These are phyloP conservation scores for Ochropacha duplaris DNA, from an alignment of 2,888 invertebrate genomes.

Conservation along the genomic window DNA sequence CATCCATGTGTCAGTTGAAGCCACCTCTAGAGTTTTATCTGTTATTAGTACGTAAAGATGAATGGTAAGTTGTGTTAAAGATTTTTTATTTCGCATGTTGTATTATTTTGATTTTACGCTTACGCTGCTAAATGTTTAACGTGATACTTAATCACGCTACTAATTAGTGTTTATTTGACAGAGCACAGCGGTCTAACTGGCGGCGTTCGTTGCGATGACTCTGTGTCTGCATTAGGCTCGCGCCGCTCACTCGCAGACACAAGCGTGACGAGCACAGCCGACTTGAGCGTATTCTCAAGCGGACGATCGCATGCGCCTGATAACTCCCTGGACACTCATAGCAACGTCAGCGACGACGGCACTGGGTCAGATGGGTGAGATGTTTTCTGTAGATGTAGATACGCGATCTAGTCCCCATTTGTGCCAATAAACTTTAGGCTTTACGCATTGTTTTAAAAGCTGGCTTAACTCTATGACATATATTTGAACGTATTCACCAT, in stretches of 20 bases:
- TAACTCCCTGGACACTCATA: constrained; percentile 89
- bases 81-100: constrained; percentile 17
- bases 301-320: constrained; percentile 88
- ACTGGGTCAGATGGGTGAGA: constrained; percentile 86
- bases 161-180: constrained; percentile 26
- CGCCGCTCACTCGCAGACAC: constrained; percentile 92
- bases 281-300: constrained; percentile 90
- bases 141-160: constrained; percentile 4
- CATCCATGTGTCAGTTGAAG: too few relatives aligned
- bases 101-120: constrained; percentile 13
- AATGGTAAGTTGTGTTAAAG: constrained; percentile 19
- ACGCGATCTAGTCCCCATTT: constrained; percentile 21
- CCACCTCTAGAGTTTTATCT: too few relatives aligned
- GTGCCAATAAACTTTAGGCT: background rate
- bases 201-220: constrained; percentile 81
- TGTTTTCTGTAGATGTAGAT: constrained; percentile 54
- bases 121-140: constrained; percentile 9
- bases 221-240: constrained; percentile 88
- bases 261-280: constrained; percentile 92
- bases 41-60: background rate
- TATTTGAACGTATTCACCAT: background rate
- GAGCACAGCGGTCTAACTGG: constrained; percentile 73
- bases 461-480: background rate
- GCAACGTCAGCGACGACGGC: constrained; percentile 89
- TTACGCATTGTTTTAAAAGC: background rate